Percentiles rank a stretch among this genome's conserved stretches.
Conservation (phyloP, 2,113 vertebrate species). For the Probosciger aterrimus region DNA sequence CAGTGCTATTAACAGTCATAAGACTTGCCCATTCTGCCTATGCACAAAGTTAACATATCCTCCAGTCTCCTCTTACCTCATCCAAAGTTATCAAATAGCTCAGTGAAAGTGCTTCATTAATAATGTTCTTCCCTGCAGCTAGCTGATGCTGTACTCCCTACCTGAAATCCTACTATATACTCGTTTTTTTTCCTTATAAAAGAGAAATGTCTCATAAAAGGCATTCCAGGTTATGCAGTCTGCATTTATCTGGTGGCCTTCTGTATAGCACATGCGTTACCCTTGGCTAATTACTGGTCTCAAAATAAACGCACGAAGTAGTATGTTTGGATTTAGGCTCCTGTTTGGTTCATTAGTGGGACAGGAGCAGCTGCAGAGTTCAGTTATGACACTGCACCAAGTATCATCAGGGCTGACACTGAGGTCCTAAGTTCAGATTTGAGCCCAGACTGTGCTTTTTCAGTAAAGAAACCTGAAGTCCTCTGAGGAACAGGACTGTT, state of each 20-base stretch:
- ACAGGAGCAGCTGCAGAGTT: neutral
- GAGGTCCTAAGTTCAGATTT: neutral
- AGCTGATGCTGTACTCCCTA: neutral
- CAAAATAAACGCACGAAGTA: neutral
- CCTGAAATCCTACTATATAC: neutral
- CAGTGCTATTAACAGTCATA: slow-evolving; percentile 52
- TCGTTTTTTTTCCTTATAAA: neutral
- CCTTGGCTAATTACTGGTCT: neutral
- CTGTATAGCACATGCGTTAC: neutral
- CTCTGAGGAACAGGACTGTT: neutral
- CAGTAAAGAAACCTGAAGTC: neutral
- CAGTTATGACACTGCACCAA: neutral
- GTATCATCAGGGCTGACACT: neutral
- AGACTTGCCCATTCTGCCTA: neutral
- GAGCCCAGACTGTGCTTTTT: neutral
- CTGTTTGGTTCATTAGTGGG: neutral
- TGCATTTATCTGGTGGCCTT: neutral
- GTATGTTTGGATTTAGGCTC: neutral
- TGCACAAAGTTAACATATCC: neutral
- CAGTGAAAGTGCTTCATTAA: slow-evolving; percentile 3
- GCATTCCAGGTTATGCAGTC: neutral
- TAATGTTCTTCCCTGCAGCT: neutral
- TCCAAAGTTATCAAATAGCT: slow-evolving; percentile 27
- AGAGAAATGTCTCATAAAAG: neutral
- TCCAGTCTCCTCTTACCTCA: slow-evolving; percentile 7